Conservation (phyloP, 2,888 invertebrate species). For the Sphaerophoria rueppellii region DNA sequence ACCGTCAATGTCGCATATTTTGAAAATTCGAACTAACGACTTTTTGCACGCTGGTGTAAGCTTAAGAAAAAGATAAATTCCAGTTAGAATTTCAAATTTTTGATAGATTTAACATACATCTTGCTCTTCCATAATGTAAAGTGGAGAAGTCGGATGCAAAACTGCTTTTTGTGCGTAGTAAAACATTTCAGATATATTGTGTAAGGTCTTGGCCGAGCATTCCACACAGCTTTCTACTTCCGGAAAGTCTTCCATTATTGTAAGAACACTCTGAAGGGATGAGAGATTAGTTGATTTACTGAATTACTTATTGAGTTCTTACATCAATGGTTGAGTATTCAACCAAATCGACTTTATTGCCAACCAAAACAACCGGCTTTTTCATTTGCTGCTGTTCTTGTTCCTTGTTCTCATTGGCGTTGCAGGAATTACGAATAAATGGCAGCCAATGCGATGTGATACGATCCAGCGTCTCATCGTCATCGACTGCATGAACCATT, state of each 20-base stretch:
- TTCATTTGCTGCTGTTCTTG: conserved; percentile 85
- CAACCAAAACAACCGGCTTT: conserved; percentile 97
- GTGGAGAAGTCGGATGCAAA: conserved; percentile 97
- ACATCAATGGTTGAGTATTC: conserved; percentile 96
- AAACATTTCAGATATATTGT: conserved; percentile 99
- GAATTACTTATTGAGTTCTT: conserved; percentile 78
- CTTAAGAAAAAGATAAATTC: conserved; percentile 83
- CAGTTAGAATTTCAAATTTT: background rate
- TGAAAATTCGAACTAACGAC: conserved; percentile 97
- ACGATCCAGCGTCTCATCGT: conserved; percentile 94
- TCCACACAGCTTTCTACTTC: conserved; percentile 99
- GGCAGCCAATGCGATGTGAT: conserved; percentile 98
- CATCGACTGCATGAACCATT: conserved; percentile 98
- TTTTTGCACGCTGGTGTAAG: conserved; percentile 96
- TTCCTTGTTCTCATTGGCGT: conserved; percentile 83
- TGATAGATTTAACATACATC: conserved; percentile 86
- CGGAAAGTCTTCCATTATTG: conserved; percentile 98
- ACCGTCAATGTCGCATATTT: conserved; percentile 98
- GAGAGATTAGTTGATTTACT: background rate
- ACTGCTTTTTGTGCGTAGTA: conserved; percentile 99
- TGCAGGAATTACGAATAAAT: conserved; percentile 89
- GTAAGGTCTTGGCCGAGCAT: conserved; percentile 98
- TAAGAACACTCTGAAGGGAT: conserved; percentile 90
- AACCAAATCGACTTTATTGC: conserved; percentile 97
- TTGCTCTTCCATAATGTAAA: conserved; percentile 97